phyloP scores from a whole-genome alignment of 2,113 vertebrate species.

The Grus americana region DNA sequence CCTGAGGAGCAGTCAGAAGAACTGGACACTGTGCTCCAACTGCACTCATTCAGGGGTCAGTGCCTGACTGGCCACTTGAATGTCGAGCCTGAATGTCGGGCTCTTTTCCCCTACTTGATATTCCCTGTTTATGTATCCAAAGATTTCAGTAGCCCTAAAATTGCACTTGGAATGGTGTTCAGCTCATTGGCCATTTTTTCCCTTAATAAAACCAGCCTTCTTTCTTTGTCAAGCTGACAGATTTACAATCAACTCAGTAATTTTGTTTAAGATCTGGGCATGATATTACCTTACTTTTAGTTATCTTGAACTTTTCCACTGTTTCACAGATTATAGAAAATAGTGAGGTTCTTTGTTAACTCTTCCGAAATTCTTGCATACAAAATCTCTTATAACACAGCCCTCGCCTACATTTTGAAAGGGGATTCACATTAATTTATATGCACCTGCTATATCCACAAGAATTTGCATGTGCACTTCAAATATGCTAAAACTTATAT shows the following conservation, averaged over 20 bases:
- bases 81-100: background rate
- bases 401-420: background rate
- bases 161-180: background rate
- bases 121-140: background rate
- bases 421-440: background rate
- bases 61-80: background rate
- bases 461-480: background rate
- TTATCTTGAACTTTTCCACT: background rate
- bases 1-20: background rate
- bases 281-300: background rate
- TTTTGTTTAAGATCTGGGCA: background rate
- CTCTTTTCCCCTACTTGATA: background rate
- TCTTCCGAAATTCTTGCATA: background rate
- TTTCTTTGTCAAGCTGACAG: background rate
- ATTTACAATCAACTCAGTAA: background rate
- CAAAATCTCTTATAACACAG: background rate
- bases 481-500: background rate
- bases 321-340: background rate
- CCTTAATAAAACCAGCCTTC: background rate
- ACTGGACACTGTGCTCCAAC: accelerated
- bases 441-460: background rate
- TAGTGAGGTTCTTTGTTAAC: background rate
- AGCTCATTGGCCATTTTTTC: background rate
- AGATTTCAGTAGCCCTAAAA: background rate
- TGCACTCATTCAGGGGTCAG: background rate